phyloP scores from a whole-genome alignment of 2,888 invertebrate species.

The Crocallis elinguaria region DNA sequence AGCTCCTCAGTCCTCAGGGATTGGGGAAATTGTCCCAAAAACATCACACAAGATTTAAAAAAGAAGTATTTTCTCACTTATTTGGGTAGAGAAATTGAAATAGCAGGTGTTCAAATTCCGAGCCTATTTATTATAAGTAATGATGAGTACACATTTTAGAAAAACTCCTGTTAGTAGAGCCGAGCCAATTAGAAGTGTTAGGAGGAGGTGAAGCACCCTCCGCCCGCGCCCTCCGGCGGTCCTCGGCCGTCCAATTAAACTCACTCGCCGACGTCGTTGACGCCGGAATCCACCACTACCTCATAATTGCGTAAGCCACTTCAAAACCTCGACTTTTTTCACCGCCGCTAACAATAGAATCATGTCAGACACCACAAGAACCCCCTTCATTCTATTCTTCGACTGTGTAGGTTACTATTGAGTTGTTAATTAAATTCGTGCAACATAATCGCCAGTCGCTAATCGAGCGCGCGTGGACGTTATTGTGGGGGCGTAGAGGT shows the following conservation, averaged over 20 bases:
- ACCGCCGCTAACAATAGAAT: constrained; percentile 76
- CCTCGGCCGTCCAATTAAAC: constrained; percentile 78
- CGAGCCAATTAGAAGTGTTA: constrained; percentile 81
- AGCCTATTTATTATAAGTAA: constrained; percentile 68
- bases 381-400: constrained; percentile 68
- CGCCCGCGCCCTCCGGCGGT: constrained; percentile 45
- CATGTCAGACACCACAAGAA: constrained; percentile 78
- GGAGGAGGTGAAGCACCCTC: constrained; percentile 49
- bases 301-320: constrained; percentile 80
- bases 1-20: constrained; percentile 28
- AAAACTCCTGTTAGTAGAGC: constrained; percentile 71
- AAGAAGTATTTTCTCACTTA: constrained; percentile 40
- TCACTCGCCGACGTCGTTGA: constrained; percentile 52
- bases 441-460: constrained; percentile 58
- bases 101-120: constrained; percentile 55
- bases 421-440: constrained; percentile 83
- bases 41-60: constrained; percentile 39
- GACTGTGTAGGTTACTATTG: constrained; percentile 68
- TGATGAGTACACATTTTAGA: constrained; percentile 68
- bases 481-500: constrained; percentile 57
- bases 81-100: constrained; percentile 50
- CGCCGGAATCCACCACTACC: constrained; percentile 57
- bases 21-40: constrained; percentile 35
- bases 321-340: constrained; percentile 76
- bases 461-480: constrained; percentile 36